These are phyloP conservation scores for Helicoverpa armigera DNA, from an alignment of 1,140 invertebrate species.

Conservation along the genomic window DNA sequence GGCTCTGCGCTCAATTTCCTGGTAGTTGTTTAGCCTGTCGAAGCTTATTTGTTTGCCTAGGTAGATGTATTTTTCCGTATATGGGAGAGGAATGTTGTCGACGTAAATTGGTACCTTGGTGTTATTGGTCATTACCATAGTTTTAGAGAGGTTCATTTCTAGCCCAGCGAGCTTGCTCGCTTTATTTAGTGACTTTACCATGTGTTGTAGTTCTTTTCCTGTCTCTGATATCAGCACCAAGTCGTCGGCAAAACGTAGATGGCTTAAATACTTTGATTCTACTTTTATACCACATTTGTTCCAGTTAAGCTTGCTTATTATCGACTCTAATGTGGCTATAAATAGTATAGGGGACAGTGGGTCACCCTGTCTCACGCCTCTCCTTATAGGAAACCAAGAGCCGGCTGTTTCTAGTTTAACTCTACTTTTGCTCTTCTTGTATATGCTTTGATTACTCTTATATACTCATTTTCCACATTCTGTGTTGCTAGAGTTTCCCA, in stretches of 20 bases:
- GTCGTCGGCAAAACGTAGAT: not conserved
- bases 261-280: not conserved
- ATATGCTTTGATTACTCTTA: not conserved
- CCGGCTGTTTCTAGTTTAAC: not conserved
- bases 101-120: no score
- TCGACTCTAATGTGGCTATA: constrained; percentile 18
- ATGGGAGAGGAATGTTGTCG: not conserved
- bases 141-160: no score
- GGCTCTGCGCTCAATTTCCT: not conserved
- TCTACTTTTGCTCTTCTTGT: not conserved
- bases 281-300: constrained; percentile 4
- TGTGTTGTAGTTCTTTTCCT: no score
- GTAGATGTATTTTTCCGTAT: constrained; percentile 24
- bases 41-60: constrained; percentile 1
- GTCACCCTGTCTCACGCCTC: constrained; percentile 24
- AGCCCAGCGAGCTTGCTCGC: not conserved
- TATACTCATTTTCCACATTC: no score
- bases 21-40: constrained; percentile 35
- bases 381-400: not conserved
- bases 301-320: constrained; percentile 25
- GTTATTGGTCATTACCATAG: no score
- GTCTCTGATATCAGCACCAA: not conserved
- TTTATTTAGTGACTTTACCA: not conserved
- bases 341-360: constrained; percentile 37
- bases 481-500: no score